Percentiles rank a stretch among this genome's conserved stretches.
Evolutionary conservation across 2,888 invertebrate species (phyloP).

Genomic region (Diachrysia chrysitis): DNA sequence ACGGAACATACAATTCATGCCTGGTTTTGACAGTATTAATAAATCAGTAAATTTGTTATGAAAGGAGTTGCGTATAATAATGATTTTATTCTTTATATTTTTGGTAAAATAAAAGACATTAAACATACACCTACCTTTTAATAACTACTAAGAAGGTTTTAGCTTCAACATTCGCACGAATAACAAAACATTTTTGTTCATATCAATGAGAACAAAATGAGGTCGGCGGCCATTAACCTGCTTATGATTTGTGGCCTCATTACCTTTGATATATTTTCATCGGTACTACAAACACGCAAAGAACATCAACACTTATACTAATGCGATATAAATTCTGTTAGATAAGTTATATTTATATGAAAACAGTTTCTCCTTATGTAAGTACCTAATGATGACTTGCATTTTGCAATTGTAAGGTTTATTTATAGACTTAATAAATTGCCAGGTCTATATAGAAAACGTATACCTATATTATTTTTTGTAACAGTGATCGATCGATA

Average conservation of each 20-base stretch:
- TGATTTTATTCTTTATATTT: too few species aligned
- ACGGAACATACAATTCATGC: too few species aligned
- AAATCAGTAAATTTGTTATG: too few species aligned
- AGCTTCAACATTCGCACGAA: neutral
- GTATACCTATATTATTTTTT: too few species aligned
- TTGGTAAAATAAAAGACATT: too few species aligned
- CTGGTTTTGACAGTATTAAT: too few species aligned
- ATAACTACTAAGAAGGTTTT: neutral
- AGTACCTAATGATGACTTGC: neutral
- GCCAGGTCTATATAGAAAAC: too few species aligned
- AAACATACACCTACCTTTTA: too few species aligned
- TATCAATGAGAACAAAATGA: slow-evolving; percentile 30
- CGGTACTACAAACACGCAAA: slow-evolving; percentile 34
- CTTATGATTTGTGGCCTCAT: slow-evolving; percentile 41
- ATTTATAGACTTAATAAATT: neutral
- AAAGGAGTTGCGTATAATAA: too few species aligned
- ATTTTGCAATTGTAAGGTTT: neutral
- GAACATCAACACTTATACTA: slow-evolving; percentile 17
- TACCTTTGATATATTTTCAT: slow-evolving; percentile 39
- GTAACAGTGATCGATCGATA: too few species aligned
- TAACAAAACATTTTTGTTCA: neutral
- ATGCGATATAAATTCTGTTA: slow-evolving; percentile 25
- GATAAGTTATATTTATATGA: slow-evolving; percentile 9
- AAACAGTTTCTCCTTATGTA: neutral
- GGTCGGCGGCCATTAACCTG: slow-evolving; percentile 35